phyloP scores from a whole-genome alignment of 2,888 invertebrate species.

The Tineola bisselliella region DNA sequence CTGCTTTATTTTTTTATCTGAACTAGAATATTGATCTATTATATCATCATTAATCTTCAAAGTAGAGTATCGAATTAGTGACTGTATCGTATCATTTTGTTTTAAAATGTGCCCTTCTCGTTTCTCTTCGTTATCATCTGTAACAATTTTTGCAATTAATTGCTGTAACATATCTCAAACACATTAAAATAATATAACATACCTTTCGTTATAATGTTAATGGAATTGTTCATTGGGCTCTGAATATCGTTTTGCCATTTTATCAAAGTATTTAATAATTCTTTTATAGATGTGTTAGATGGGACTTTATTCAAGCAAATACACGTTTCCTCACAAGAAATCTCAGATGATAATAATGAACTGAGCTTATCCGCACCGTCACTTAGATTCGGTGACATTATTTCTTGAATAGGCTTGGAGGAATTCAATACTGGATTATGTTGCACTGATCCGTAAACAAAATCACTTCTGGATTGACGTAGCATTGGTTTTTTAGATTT shows the following conservation, averaged over 20 bases:
- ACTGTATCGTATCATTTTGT: neutral
- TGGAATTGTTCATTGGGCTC: neutral
- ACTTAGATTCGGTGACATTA: neutral
- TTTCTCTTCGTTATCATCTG: neutral
- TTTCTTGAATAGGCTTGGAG: neutral
- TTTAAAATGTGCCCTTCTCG: neutral
- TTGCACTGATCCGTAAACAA: neutral
- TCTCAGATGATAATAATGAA: neutral
- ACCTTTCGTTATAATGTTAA: neutral
- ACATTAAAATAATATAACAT: neutral
- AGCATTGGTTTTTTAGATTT: neutral
- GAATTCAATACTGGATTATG: neutral
- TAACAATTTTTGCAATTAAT: neutral
- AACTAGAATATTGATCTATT: neutral
- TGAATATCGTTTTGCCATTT: conserved; percentile 29
- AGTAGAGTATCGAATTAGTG: neutral
- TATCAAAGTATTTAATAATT: conserved; percentile 35
- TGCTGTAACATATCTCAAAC: too few species aligned
- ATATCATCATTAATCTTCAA: neutral
- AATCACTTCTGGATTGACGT: neutral
- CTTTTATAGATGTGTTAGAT: conserved; percentile 47
- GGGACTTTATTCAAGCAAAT: conserved; percentile 47
- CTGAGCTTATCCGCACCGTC: neutral
- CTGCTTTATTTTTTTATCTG: neutral
- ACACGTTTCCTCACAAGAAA: conserved; percentile 29